Conservation (phyloP, 1,140 invertebrate genomes). For the Helicoverpa armigera region DNA sequence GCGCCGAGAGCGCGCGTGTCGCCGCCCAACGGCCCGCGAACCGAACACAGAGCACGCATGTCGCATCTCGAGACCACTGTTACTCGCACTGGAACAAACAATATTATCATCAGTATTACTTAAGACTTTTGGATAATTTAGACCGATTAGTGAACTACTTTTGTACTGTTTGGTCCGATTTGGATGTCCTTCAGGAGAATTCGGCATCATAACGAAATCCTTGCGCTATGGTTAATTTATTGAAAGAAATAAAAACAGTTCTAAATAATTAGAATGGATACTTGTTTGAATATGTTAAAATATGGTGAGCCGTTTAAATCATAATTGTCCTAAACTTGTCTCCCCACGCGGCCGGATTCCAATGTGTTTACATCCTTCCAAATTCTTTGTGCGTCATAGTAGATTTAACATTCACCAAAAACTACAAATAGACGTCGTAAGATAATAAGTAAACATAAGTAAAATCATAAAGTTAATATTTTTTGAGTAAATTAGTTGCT, state of each 20-base stretch:
- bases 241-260: too few relatives aligned
- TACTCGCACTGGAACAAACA: constrained; percentile 77
- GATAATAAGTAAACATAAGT: not conserved
- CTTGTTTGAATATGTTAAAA: too few relatives aligned
- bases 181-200: too few relatives aligned
- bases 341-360: constrained; percentile 11
- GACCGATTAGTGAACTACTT: not conserved
- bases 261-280: too few relatives aligned
- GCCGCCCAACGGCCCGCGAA: constrained; percentile 85
- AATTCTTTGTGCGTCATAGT: constrained; percentile 33
- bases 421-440: constrained; percentile 27
- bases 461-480: constrained; percentile 22
- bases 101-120: not conserved
- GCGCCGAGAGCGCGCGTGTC: constrained; percentile 80
- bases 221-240: too few relatives aligned
- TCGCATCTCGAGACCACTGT: constrained; percentile 85
- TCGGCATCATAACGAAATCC: too few relatives aligned
- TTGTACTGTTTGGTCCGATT: too few relatives aligned
- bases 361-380: constrained; percentile 22
- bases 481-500: constrained; percentile 1
- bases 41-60: constrained; percentile 87
- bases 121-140: not conserved
- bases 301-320: not conserved
- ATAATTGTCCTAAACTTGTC: not conserved
- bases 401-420: constrained; percentile 31